Percentiles rank a stretch among this genome's conserved stretches.
These are phyloP conservation scores for Etheostoma nigrum DNA, from an alignment of 2,797 vertebrate species.

Conservation along the genomic window DNA sequence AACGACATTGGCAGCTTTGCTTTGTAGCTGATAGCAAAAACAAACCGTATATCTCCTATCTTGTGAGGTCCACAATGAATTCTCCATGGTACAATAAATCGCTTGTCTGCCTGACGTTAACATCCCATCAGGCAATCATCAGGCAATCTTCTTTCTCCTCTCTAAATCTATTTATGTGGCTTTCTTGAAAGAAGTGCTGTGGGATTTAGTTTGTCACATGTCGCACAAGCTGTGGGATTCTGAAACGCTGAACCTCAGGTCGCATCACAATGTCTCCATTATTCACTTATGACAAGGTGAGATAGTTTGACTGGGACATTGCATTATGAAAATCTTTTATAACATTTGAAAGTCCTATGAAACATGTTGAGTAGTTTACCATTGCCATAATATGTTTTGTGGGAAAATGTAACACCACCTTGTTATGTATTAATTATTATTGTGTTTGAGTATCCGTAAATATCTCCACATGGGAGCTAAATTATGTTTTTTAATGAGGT, in stretches of 20 bases:
- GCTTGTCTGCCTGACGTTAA: constrained; percentile 72
- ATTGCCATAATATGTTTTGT: constrained; percentile 9
- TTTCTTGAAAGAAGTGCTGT: constrained; percentile 48
- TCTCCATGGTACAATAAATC: constrained; percentile 67
- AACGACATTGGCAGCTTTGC: constrained; percentile 65
- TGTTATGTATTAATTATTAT: neutral
- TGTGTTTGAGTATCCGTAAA: neutral
- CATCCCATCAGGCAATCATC: constrained; percentile 73
- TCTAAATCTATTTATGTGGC: constrained; percentile 68
- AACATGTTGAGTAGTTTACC: constrained; percentile 1
- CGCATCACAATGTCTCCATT: constrained; percentile 46
- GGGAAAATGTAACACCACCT: neutral
- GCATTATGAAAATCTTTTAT: constrained; percentile 42
- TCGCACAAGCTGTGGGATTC: constrained; percentile 47
- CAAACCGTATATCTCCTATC: constrained; percentile 50
- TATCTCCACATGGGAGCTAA: neutral
- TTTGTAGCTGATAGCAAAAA: constrained; percentile 70
- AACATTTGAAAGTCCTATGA: constrained; percentile 35
- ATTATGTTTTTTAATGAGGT: neutral
- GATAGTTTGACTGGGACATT: constrained; percentile 39
- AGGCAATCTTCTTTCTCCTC: constrained; percentile 54
- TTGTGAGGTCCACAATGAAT: constrained; percentile 65
- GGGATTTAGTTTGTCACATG: constrained; percentile 68
- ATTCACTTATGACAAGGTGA: constrained; percentile 52
- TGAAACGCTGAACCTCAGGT: constrained; percentile 54